Percentiles rank a stretch among this genome's conserved stretches.
Conservation (phyloP, 1,140 invertebrate genomes). For the Apis laboriosa region DNA sequence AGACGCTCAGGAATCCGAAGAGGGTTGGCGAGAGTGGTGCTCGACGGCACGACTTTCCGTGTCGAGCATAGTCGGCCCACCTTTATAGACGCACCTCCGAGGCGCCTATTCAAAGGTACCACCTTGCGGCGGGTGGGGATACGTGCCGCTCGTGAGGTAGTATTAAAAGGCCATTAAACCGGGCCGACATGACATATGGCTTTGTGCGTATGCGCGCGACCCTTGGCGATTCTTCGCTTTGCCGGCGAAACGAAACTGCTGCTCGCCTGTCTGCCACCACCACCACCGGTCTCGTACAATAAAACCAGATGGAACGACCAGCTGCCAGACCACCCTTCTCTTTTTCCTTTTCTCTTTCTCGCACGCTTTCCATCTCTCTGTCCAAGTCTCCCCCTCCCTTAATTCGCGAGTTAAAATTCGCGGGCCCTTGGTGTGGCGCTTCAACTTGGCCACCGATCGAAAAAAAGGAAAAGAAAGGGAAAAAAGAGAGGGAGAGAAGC, state of each 20-base stretch:
- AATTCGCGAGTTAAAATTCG: slow-evolving; percentile 16
- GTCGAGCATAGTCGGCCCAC: slow-evolving; percentile 19
- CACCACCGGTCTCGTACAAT: slow-evolving; percentile 12
- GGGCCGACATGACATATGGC: slow-evolving; percentile 70
- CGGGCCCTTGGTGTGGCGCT: not conserved
- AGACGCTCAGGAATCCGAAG: slow-evolving; percentile 53
- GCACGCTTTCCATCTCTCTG: not conserved
- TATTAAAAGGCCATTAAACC: slow-evolving; percentile 75
- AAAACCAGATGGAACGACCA: slow-evolving; percentile 24
- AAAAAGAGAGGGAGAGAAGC: too few species aligned
- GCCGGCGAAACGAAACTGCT: slow-evolving; percentile 49
- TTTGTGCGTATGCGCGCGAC: slow-evolving; percentile 59
- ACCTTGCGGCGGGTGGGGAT: slow-evolving; percentile 57
- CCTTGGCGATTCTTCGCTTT: slow-evolving; percentile 37
- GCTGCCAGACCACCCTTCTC: not conserved
- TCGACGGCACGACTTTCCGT: slow-evolving; percentile 18
- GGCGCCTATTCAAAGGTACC: slow-evolving; percentile 58
- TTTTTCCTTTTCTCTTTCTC: too few species aligned
- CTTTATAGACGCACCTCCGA: slow-evolving; percentile 44
- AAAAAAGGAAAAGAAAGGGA: too few species aligned
- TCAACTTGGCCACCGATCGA: not conserved
- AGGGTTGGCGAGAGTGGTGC: slow-evolving; percentile 25
- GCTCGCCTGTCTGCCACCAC: slow-evolving; percentile 10
- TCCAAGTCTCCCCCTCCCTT: too few species aligned
- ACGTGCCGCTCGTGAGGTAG: slow-evolving; percentile 62